Conservation (phyloP, 2,797 vertebrate genomes). For the Ctenopoma kingsleyae region DNA sequence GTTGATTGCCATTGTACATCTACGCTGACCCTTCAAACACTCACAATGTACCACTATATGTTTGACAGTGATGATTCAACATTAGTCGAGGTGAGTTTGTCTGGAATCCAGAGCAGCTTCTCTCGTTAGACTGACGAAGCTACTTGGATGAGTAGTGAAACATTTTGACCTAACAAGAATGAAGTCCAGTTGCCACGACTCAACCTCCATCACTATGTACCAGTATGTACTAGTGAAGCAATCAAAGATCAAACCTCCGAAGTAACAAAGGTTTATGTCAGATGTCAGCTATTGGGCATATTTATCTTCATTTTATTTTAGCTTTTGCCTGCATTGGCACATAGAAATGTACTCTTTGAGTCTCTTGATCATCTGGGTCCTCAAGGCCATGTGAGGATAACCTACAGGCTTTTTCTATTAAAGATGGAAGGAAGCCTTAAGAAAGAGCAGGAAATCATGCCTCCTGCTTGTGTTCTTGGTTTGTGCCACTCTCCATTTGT, state of each 20-base stretch:
- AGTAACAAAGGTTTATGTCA: background rate
- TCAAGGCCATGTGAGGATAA: slow-evolving; percentile 18
- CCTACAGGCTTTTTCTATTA: slow-evolving; percentile 21
- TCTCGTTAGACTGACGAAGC: too few relatives aligned
- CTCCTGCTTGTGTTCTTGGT: slow-evolving; percentile 20
- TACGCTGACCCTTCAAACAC: background rate
- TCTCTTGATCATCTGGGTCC: background rate
- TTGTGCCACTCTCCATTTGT: slow-evolving; percentile 40
- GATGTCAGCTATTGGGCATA: background rate
- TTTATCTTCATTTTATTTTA: background rate
- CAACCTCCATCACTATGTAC: too few relatives aligned
- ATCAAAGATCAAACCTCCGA: background rate
- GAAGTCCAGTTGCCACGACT: too few relatives aligned
- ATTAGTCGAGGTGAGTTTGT: too few relatives aligned
- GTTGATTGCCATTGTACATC: slow-evolving; percentile 6
- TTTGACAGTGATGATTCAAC: too few relatives aligned
- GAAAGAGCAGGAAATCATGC: slow-evolving; percentile 1
- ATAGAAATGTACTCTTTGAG: background rate
- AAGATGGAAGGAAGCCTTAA: slow-evolving; percentile 6
- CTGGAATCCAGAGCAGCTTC: too few relatives aligned
- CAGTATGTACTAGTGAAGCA: background rate
- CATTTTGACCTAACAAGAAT: too few relatives aligned
- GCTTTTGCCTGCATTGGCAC: background rate
- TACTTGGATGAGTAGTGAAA: too few relatives aligned
- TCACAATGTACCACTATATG: background rate